phyloP scores from a whole-genome alignment of 2,888 invertebrate species.

The Allygus modestus region DNA sequence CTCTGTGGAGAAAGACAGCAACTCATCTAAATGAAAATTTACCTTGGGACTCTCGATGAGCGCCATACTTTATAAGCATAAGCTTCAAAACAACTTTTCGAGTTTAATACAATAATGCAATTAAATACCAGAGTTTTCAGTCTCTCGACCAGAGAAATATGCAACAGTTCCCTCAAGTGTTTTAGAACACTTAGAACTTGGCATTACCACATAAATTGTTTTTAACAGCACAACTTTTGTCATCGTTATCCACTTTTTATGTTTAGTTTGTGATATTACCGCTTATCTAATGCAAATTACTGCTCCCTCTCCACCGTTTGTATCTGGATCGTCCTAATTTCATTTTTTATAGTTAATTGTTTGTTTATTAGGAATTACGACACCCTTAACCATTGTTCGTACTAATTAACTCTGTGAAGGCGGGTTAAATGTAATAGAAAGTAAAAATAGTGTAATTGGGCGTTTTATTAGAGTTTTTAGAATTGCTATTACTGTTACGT shows the following conservation, averaged over 20 bases:
- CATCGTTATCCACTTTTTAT: constrained; percentile 51
- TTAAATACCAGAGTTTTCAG: constrained; percentile 40
- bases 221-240: constrained; percentile 57
- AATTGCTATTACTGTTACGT: no score
- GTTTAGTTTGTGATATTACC: constrained; percentile 43
- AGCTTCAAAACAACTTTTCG: constrained; percentile 47
- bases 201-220: constrained; percentile 60
- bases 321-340: no score
- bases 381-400: no score
- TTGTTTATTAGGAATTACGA: no score
- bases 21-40: constrained; percentile 40
- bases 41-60: constrained; percentile 9
- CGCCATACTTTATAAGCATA: constrained; percentile 35
- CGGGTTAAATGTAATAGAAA: no score
- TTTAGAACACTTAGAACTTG: constrained; percentile 45
- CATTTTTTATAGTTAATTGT: no score
- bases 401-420: no score
- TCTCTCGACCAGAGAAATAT: constrained; percentile 37
- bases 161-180: constrained; percentile 57
- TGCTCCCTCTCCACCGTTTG: neutral
- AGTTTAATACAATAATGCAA: constrained; percentile 50
- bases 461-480: no score
- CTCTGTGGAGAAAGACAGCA: neutral
- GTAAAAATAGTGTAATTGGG: no score
- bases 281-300: constrained; percentile 43